Base-by-base conservation (phyloP, 1,140 invertebrate genomes). In the Camponotus floridanus region DNA sequence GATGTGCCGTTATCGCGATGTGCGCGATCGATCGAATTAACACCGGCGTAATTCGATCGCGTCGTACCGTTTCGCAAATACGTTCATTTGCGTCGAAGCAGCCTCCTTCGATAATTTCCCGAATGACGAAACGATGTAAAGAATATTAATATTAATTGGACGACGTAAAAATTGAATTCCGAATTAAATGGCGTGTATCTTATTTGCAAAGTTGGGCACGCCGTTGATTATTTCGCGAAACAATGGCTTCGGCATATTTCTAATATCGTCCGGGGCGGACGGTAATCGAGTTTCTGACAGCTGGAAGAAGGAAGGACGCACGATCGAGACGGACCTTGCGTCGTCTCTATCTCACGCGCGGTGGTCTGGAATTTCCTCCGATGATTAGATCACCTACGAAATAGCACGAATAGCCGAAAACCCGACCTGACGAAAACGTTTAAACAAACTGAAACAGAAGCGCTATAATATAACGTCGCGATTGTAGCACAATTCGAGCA, bases 341-440 rank as follows among this genome's bases (percentile, higher is more conserved):
- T 1, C 18, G 26, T 73, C 15, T 31, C 39, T 74, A 83, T 61
- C 79, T 73, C 79, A 81, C n/a, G 39, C 39, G 55, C 6, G 11
- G 36, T 9, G 67, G 26, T 61, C n/a, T 83, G 68, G 42, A 83
- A 51, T 73, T 81, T 81, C 55, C 8, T 73, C n/a, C n/a, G 7
- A 8, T 18, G 79, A 74, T 83, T 83, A 62, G 42, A 74, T 74
- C 79, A 73, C n/a, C 11, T 36, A 48, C 36, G 39, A 48, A 73
- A 73, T 61, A 61, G 68, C 79, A 48, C 55, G 68, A 39, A 26
- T 26, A 26, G 26, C 26, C 26, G 31, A 33, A 33, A 70, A 26
- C 26, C 26, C 26, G 9, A 70, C 45, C 26, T 7, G 36, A 11
- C 33, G 48, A 80, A 73, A 33, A 48, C 26, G 18, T 39, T 74